phyloP scores from a whole-genome alignment of 2,888 invertebrate species.

The Epirrhoe tristata region DNA sequence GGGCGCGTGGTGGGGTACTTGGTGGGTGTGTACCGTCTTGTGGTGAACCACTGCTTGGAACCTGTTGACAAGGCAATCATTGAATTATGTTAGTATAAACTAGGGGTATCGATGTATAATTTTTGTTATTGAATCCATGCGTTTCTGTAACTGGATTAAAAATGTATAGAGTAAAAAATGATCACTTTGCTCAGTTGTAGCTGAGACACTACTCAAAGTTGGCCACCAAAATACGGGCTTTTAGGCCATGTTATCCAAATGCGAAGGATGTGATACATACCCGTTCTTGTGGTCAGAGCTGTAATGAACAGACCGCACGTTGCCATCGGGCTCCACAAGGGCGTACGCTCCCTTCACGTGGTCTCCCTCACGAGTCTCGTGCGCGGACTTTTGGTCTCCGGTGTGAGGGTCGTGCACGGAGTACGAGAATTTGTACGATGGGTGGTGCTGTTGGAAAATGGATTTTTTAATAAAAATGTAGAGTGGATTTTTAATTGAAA shows the following conservation, averaged over 20 bases:
- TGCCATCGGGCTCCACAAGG: slow-evolving; percentile 85
- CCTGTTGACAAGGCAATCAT: slow-evolving; percentile 50
- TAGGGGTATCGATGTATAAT: too few relatives aligned
- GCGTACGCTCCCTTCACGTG: slow-evolving; percentile 86
- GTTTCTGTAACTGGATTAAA: too few relatives aligned
- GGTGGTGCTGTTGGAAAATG: slow-evolving; percentile 59
- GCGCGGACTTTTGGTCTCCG: slow-evolving; percentile 85
- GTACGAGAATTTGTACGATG: slow-evolving; percentile 85
- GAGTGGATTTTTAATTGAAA: not conserved
- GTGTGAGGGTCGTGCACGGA: slow-evolving; percentile 85
- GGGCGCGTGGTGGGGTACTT: slow-evolving; percentile 44
- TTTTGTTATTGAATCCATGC: too few relatives aligned
- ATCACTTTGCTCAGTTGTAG: too few relatives aligned
- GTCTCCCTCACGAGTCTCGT: slow-evolving; percentile 84
- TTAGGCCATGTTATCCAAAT: too few relatives aligned
- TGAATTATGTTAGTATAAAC: not conserved
- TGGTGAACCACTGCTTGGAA: slow-evolving; percentile 70
- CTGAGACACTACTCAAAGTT: too few relatives aligned
- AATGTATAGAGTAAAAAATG: too few relatives aligned
- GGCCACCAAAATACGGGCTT: too few relatives aligned
- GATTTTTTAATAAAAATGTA: not conserved
- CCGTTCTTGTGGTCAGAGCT: slow-evolving; percentile 80
- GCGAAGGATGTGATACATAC: too few relatives aligned
- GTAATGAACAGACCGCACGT: slow-evolving; percentile 83
- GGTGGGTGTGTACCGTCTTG: slow-evolving; percentile 64